Conservation (phyloP, 2,888 invertebrate species). For the Torymus auratus region DNA sequence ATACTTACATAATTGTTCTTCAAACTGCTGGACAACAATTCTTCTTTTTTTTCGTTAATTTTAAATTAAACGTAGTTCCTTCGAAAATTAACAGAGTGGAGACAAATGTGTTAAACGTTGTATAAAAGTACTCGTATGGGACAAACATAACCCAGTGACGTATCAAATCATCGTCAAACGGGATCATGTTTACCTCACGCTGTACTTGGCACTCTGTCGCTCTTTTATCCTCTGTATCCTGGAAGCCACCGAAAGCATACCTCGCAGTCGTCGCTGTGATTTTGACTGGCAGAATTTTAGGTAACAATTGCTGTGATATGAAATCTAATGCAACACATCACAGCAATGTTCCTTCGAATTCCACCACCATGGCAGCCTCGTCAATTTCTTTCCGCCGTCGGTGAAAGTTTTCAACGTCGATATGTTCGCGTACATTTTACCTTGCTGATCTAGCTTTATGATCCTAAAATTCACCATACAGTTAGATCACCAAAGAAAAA, state of each 20-base stretch:
- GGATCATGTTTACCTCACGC: conserved; percentile 69
- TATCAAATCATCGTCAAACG: conserved; percentile 64
- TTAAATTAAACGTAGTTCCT: too few relatives aligned
- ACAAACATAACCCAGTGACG: conserved; percentile 74
- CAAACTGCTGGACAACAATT: too few relatives aligned
- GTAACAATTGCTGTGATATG: conserved; percentile 77
- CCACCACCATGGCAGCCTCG: conserved; percentile 61
- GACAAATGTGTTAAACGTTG: conserved; percentile 55
- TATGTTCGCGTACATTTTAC: conserved; percentile 68
- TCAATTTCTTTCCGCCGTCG: conserved; percentile 50
- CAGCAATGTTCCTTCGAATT: conserved; percentile 73
- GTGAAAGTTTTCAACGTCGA: conserved; percentile 57
- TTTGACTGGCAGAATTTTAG: conserved; percentile 64
- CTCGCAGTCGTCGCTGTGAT: conserved; percentile 45
- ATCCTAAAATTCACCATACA: conserved; percentile 75
- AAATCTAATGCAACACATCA: conserved; percentile 69
- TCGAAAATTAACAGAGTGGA: too few relatives aligned
- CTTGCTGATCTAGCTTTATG: conserved; percentile 77
- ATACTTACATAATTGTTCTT: too few relatives aligned
- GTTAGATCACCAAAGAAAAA: conserved; percentile 81
- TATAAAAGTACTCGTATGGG: conserved; percentile 64
- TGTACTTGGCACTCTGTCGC: conserved; percentile 61
- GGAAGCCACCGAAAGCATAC: neutral
- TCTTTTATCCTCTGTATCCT: neutral
- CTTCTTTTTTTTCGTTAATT: too few relatives aligned